Evolutionary conservation across 2,113 vertebrate genomes (phyloP).

Genomic region (Embiotoca jacksoni): DNA sequence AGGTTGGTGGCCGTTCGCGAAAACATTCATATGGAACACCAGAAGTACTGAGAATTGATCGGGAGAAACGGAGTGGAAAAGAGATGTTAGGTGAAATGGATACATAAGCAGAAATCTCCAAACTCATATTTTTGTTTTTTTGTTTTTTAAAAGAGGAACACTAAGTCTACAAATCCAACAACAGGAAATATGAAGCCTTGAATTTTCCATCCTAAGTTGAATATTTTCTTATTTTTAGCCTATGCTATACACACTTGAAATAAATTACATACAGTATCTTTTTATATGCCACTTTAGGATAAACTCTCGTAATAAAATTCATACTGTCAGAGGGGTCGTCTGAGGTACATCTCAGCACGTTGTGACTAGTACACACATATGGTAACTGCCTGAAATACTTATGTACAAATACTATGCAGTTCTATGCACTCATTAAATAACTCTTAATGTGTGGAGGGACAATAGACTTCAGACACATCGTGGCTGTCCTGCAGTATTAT

Average conservation of each 20-base stretch:
- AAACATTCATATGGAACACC: conserved; percentile 49
- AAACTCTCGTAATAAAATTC: conserved; percentile 45
- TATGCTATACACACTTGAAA: conserved; percentile 48
- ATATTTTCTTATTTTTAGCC: conserved; percentile 26
- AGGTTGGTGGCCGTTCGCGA: conserved; percentile 1
- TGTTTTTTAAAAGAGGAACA: neutral
- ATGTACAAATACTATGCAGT: conserved; percentile 75
- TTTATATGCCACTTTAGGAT: conserved; percentile 41
- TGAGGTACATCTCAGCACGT: conserved; percentile 20
- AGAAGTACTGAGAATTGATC: conserved; percentile 28
- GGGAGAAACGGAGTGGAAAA: neutral
- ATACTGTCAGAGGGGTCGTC: conserved; percentile 34
- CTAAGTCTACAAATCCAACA: conserved; percentile 35
- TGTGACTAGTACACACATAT: conserved; percentile 29
- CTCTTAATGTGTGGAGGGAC: conserved; percentile 24
- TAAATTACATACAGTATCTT: conserved; percentile 53
- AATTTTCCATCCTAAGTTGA: conserved; percentile 20
- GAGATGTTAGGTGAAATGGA: conserved; percentile 14
- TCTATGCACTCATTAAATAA: conserved; percentile 19
- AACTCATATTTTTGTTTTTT: neutral
- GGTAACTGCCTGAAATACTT: conserved; percentile 46
- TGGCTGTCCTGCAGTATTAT: neutral
- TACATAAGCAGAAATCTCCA: conserved; percentile 1
- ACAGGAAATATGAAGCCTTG: conserved; percentile 40
- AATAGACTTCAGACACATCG: conserved; percentile 23